Percentiles rank a stretch among this genome's conserved stretches.
Evolutionary conservation across 1,140 invertebrate species (phyloP).

Genomic region (Paraescarpia echinospica): DNA sequence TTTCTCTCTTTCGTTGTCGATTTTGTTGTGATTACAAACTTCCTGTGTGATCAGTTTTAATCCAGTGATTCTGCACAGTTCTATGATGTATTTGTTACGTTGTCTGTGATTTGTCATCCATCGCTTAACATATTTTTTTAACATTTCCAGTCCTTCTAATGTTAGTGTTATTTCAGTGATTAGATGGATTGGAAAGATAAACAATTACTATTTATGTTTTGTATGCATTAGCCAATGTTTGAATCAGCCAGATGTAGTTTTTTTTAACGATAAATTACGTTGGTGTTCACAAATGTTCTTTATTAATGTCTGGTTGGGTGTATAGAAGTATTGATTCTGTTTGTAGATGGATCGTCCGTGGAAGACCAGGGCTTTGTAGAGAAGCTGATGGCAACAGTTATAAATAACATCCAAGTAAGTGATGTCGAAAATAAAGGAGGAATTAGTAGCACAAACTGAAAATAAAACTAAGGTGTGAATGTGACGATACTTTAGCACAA

Average conservation of each 20-base stretch:
- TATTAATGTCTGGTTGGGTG: not conserved
- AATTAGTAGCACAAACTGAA: not conserved
- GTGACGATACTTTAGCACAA: too few relatives aligned
- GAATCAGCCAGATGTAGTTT: not conserved
- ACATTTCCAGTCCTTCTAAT: too few relatives aligned
- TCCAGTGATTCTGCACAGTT: too few relatives aligned
- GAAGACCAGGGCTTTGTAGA: constrained; percentile 65
- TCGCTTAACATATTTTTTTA: too few relatives aligned
- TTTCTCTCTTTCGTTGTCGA: too few relatives aligned
- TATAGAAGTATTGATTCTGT: not conserved
- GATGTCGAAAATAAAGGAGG: not conserved
- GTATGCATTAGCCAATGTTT: not conserved
- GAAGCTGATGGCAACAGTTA: constrained; percentile 71
- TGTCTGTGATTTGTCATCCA: too few relatives aligned
- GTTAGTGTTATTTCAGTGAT: too few relatives aligned
- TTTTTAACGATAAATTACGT: not conserved
- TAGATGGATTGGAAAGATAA: too few relatives aligned
- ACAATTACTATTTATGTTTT: too few relatives aligned
- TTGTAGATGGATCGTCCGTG: constrained; percentile 6
- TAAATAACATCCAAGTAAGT: constrained; percentile 75
- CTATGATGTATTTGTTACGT: too few relatives aligned
- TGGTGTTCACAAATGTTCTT: not conserved
- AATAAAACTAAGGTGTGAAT: not conserved
- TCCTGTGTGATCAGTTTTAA: too few relatives aligned
- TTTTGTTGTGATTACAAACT: too few relatives aligned